These are phyloP conservation scores for Triplophysa tibetana DNA, from an alignment of 2,113 vertebrate species.

Conservation along the genomic window DNA sequence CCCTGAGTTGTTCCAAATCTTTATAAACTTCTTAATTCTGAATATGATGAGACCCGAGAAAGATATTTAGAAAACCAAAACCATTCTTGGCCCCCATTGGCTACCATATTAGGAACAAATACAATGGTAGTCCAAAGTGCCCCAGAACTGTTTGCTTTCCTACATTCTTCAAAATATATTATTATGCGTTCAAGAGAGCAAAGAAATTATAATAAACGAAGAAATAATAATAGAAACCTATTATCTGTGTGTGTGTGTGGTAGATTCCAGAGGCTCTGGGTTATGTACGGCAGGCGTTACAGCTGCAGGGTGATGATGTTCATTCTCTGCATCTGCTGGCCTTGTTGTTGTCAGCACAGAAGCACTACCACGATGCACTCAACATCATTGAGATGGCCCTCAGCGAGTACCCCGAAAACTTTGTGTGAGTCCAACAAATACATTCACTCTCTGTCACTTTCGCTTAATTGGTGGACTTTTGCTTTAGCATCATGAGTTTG, in stretches of 20 bases:
- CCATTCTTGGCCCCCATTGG: too few relatives aligned
- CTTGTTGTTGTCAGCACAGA: conserved; percentile 93
- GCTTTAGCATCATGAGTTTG: too few relatives aligned
- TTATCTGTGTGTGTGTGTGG: conserved; percentile 43
- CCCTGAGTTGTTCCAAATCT: neutral
- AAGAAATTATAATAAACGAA: neutral
- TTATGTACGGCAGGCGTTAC: conserved; percentile 94
- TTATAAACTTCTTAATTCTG: too few relatives aligned
- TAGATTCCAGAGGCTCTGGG: conserved; percentile 97
- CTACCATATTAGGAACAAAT: too few relatives aligned
- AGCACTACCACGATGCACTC: conserved; percentile 95
- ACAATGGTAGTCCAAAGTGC: too few relatives aligned
- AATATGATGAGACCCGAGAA: too few relatives aligned
- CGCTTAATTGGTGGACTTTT: too few relatives aligned
- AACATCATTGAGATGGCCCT: conserved; percentile 99
- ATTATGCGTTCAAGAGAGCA: too few relatives aligned
- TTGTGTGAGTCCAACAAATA: conserved; percentile 81
- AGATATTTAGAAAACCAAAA: too few relatives aligned
- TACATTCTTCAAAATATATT: too few relatives aligned
- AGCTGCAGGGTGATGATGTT: conserved; percentile 95
- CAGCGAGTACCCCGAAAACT: conserved; percentile 97
- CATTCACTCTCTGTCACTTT: neutral
- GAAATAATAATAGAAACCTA: neutral
- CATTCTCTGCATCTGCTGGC: conserved; percentile 96
- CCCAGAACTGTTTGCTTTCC: too few relatives aligned